Base-by-base conservation (phyloP, 2,113 vertebrate genomes). In the Chelonoidis abingdonii region DNA sequence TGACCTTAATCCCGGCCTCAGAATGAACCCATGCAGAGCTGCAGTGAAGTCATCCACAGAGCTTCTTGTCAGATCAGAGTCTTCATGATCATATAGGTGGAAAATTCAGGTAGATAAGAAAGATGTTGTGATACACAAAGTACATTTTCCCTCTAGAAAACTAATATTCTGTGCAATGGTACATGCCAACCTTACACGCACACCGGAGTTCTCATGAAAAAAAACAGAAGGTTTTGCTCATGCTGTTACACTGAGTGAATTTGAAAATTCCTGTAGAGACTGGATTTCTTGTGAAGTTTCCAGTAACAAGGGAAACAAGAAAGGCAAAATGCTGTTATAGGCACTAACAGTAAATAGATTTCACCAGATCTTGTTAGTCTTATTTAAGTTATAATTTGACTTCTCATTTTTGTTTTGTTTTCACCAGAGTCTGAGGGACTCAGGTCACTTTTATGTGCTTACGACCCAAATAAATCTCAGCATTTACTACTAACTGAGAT, bases 81-180 rank as follows among this genome's bases (percentile, higher is more conserved):
- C 59, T 52, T 17, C 6, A 3, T 5, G 24, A 62, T 8, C 83
- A n/a, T 19, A 19, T 1, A 0, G 75, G 82, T 27, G 65, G 31
- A 24, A 87, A 49, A 87, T 59, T 41, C 59, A 84, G 41, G 59
- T 85, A 85, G 65, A 65, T 88, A 85, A 85, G 86, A 89, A 96
- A 80, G 11, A 38, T 86, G 59, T n/a, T 92, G 84, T 84, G 93
- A 89, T 35, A 65, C 14, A 69, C 31, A 4, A 83, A 41, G 19
- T 86, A 38, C 89, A 83, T 78, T 17, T 90, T 87, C 89, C 10
- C 2, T 83, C 88, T 84, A 95, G 94, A 96, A 96, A n/a, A 69
- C 69, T 59, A n/a, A 56, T 10, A 76, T 6, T 24, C 31, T 90
- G 56, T 59, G 86, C 88, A 90, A 92, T 31, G 52, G 54, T 53